Evolutionary conservation across 2,113 vertebrate genomes (phyloP).

Genomic region (Megaceryle torquata): DNA sequence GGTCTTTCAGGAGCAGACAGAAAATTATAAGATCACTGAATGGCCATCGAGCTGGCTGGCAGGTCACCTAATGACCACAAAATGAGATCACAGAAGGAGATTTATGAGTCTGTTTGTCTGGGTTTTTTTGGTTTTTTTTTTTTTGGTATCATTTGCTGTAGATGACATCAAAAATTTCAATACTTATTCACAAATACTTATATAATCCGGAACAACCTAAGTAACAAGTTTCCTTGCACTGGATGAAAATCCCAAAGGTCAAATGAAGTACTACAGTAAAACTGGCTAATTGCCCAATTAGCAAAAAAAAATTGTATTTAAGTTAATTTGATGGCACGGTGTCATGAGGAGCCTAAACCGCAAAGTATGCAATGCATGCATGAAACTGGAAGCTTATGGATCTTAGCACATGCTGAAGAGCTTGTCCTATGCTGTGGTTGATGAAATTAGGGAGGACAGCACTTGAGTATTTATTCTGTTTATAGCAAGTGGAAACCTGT

Average conservation of each 20-base stretch:
- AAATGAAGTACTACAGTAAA: not conserved
- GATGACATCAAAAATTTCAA: not conserved
- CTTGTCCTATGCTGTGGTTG: accelerated
- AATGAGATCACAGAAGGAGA: not conserved
- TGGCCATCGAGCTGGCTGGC: not conserved
- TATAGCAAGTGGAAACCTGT: not conserved
- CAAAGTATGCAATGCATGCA: not conserved
- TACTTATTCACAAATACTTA: not conserved
- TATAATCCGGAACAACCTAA: not conserved
- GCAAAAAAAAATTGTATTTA: not conserved
- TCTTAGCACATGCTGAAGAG: not conserved
- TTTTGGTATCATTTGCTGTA: not conserved
- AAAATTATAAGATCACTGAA: not conserved
- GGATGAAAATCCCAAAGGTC: not conserved
- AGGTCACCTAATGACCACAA: constrained; percentile 18
- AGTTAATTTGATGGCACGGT: not conserved
- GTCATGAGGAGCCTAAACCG: not conserved
- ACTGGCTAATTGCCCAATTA: not conserved
- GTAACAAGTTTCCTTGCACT: not conserved
- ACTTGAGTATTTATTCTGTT: not conserved
- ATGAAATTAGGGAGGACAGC: not conserved
- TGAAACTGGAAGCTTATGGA: not conserved
- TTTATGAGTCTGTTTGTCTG: not conserved
- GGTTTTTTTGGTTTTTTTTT: not conserved
- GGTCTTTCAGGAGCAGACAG: not conserved